Evolutionary conservation across 64 coral and sea anemone genomes (phyloP), one percentile per base, ranked within the genome.

Genomic region (Pocillopora damicornis): DNA sequence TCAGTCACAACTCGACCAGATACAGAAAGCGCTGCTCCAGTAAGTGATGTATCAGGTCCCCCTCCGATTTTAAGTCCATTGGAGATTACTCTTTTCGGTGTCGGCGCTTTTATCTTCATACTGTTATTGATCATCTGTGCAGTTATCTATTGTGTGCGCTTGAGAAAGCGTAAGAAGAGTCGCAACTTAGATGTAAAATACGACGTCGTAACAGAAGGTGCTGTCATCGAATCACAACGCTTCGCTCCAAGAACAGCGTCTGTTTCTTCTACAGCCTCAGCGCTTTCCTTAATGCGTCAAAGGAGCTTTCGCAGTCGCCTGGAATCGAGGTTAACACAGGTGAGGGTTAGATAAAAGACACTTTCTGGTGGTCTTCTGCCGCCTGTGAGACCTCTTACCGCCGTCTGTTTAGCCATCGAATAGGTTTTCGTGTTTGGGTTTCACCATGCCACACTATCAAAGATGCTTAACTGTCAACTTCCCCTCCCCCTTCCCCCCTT

Each of bases 321-420:
- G 76, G 90, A 92, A 18, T 92, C 90, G 60, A 86, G 90, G 64
- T 76, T 92, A 12, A 87, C 83, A 35, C 82, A 92, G 17, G 81
- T 85, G 58, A 85, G 38, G 65, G 30, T 42, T 75, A 2, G 18
- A 51, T 7, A 51, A 51, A 51, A 51, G 42, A 51, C 42, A 51
- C 42, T 51, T 51, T 2, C 42, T 7, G 7, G 42, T 7, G 42
- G 42, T 51, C 42, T 51, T 51, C 7, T 51, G 7, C 42, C 42
- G 42, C 42, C 42, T 51, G 7, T 51, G 7, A 51, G 7, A 51
- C 42, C 7, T 51, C 42, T 51, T 51, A 51, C 42, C 42, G 7
- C 42, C 42, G 7, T 51, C 42, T 51, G 42, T 51, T 51, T 51
- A 51, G 42, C 42, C 42, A 4, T 7, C 42, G 2, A 51, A 7